Evolutionary conservation across 2,113 vertebrate genomes (phyloP), one percentile per base, ranked within the genome.

Genomic region (Rhipidura dahli): DNA sequence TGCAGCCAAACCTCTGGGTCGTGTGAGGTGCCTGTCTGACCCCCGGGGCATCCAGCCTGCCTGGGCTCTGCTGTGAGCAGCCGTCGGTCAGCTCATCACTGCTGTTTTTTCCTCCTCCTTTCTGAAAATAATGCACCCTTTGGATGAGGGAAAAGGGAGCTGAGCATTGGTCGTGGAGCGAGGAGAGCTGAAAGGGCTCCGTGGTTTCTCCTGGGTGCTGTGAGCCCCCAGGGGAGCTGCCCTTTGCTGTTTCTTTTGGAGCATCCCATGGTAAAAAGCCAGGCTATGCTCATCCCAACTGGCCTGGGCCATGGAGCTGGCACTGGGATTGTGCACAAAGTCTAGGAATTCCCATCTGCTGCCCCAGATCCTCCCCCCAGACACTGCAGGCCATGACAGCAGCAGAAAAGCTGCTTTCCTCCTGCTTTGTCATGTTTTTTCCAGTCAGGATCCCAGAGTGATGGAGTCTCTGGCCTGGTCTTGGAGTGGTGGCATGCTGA

Each of bases 341-440:
- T 61, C 92, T 69, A n/a, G 92, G 56, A 92, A 89, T 80, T 79
- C 51, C 64, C 66, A 80, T 80, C 82, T 95, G 87, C 61, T 85
- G n/a, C 71, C 82, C 81, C 77, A 91, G 22, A 73, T 90, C 71
- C 59, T 90, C 4, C n/a, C 53, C 33, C 21, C 45, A 85, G 84
- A 59, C 27, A 24, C 81, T 30, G 37, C 42, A 93, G 78, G n/a
- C 81, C 59, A 57, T 0, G 6, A 42, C 50, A 78, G 49, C 63
- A 65, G n/a, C 73, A 79, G 63, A 54, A 56, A 93, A 83, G 51
- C 72, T 82, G 70, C 51, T 87, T 47, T 37, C 82, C 69, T 71
- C 33, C 56, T 78, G 66, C 35, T 65, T 88, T 28, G 33, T 37
- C 49, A 15, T 54, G 3, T 39, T 37, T 91, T 94, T 83, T 60